phyloP scores from a whole-genome alignment of 2,888 invertebrate genomes.

The Magallana nippona region DNA sequence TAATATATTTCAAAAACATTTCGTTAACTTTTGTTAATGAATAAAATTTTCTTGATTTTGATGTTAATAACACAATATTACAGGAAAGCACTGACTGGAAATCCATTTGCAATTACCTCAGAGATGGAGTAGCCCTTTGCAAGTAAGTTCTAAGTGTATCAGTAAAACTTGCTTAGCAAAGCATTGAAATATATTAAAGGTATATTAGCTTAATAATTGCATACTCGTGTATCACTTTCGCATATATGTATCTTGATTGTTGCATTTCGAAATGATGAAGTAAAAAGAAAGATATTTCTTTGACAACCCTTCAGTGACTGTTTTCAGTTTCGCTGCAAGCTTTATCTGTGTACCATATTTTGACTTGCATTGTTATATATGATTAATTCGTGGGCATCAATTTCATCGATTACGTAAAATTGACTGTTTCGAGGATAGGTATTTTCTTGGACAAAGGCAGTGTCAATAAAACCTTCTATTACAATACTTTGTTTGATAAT shows the following conservation, averaged over 20 bases:
- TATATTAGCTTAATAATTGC: not conserved
- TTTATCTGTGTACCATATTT: slow-evolving; percentile 2
- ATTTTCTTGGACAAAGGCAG: no score
- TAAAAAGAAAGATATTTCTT: not conserved
- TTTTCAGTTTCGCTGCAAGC: slow-evolving; percentile 9
- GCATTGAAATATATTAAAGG: slow-evolving; percentile 8
- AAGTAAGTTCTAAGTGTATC: slow-evolving; percentile 66
- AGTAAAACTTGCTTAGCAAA: not conserved
- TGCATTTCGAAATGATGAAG: no score
- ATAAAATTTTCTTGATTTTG: no score
- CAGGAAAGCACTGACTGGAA: slow-evolving; percentile 61
- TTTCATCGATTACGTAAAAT: no score
- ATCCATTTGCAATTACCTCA: slow-evolving; percentile 61
- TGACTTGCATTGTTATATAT: slow-evolving; percentile 4
- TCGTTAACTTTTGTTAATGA: no score
- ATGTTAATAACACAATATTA: slow-evolving; percentile 1
- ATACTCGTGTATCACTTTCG: not conserved
- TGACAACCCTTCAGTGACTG: not conserved
- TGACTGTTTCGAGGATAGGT: no score
- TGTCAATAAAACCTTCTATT: no score
- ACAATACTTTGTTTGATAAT: no score
- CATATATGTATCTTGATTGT: not conserved
- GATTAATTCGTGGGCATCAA: no score
- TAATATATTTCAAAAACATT: no score
- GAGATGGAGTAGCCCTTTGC: slow-evolving; percentile 75